Base-by-base conservation (phyloP, 2,888 invertebrate species). In the Ypsolopha scabrella region DNA sequence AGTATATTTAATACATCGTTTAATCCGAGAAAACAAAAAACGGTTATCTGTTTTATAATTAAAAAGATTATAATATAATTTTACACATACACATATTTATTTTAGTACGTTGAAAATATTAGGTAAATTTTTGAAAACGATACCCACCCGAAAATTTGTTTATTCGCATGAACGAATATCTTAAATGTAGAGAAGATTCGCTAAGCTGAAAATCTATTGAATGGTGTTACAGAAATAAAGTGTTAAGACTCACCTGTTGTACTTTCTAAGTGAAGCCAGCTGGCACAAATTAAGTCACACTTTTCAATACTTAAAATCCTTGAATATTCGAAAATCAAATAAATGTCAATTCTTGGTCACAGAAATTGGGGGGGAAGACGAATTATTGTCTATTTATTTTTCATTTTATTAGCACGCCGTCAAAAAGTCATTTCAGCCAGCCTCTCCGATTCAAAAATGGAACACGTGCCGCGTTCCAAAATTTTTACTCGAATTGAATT, bases 401-500 rank as follows among this genome's bases (percentile, higher is more conserved):
- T 13, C 13, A 11, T 45, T 6, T 46, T 11, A 33, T 34, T 46
- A 11, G 10, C 46, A n/a, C 10, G 24, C 46, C 37, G 47, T 47
- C 47, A 47, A 47, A 47, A 14, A 36, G 14, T 37, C 47, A 47
- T 47, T 36, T 6, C 36, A 37, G 47, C 47, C 47, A 47, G 36
- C 10, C 36, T 13, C 47, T 43, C 8, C 4, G 2, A 24, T 24
- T 24, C 24, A 24, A 24, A 24, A 14, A 4, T 36, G 13, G 43
- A n/a, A 43, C 14, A 46, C 35, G n/a, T 51, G 24, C 11, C 47
- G 24, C 44, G 48, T 10, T 50, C 24, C 24, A 24, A 24, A 24
- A 3, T 24, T 24, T 24, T 3, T 4, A 24, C 24, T 41, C n/a
- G 3, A 33, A 48, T 52, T 53, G 53, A 49, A 54, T 48, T 56